Evolutionary conservation across 2,797 vertebrate genomes (phyloP), one percentile per base, ranked within the genome.

Genomic region (Phrynocephalus forsythii): DNA sequence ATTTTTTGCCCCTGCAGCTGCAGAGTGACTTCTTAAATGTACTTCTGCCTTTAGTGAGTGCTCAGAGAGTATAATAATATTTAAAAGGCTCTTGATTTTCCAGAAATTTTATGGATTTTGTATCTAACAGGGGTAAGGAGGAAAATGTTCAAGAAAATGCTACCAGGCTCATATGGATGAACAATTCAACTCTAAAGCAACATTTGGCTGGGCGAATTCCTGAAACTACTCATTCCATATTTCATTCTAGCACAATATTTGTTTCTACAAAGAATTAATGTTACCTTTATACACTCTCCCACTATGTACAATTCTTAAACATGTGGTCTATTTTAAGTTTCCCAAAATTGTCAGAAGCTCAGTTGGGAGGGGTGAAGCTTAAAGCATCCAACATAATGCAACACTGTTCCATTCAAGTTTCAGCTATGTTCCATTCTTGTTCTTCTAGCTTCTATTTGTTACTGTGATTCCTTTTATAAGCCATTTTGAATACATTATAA

Each of bases 201-300:
- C 79, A 48, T 73, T 66, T 81, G 38, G 9, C 28, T 50, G 88
- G n/a, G 56, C 52, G 5, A 67, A 52, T 83, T 88, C n/a, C 66
- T 28, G 10, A 30, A 91, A 75, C 52, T 83, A 7, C 63, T n/a
- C 82, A 63, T 30, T 91, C 87, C 73, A 48, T 13, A n/a, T 15
- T 86, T 63, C 48, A 86, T 86, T 93, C 79, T 48, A 83, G 30
- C 1, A 88, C 50, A 3, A 15, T 88, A 82, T 24, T 0, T 85
- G 8, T 63, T 92, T 77, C 83, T 33, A 67, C 0, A 0, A 33
- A 85, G 88, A 84, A 50, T 63, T 26, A 52, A n/a, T 83, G 56
- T 83, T 60, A 71, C 52, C 60, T 20, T 38, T 44, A 92, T 75
- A 13, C 28, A 86, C 20, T 67, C n/a, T 83, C 26, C 60, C 13